phyloP scores from a whole-genome alignment of 2,797 vertebrate species.

The Martes flavigula region DNA sequence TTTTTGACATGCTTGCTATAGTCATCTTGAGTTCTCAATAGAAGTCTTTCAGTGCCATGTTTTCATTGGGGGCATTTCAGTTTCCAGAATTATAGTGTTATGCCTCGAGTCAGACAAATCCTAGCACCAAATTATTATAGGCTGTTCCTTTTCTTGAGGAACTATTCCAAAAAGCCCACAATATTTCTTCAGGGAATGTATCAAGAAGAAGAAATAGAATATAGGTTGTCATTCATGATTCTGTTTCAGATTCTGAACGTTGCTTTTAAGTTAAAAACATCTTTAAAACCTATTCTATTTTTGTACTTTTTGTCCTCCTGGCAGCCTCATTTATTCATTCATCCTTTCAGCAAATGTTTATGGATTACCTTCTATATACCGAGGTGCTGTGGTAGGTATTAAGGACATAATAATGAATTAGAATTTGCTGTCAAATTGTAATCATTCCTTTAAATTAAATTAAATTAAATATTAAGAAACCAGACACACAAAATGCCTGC shows the following conservation, averaged over 20 bases:
- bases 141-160: conserved; percentile 45
- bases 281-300: background rate
- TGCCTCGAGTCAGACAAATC: conserved; percentile 14
- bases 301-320: background rate
- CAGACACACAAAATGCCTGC: conserved; percentile 12
- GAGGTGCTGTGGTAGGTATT: background rate
- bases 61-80: conserved; percentile 39
- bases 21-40: conserved; percentile 20
- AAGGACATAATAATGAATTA: background rate
- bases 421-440: conserved; percentile 15
- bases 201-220: conserved; percentile 22
- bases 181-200: conserved; percentile 4
- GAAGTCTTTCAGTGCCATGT: conserved; percentile 23
- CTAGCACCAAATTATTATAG: conserved; percentile 18
- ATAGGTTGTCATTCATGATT: conserved; percentile 8
- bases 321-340: background rate
- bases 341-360: conserved; percentile 36
- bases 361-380: background rate
- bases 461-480: background rate
- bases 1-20: background rate
- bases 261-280: conserved; percentile 50
- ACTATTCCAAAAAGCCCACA: background rate
- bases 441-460: background rate
- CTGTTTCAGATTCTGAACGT: conserved; percentile 56
- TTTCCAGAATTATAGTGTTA: conserved; percentile 46